Percentiles rank a stretch among this genome's conserved stretches.
Conservation (phyloP, 2,797 vertebrate species). For the Crenuchus spilurus region DNA sequence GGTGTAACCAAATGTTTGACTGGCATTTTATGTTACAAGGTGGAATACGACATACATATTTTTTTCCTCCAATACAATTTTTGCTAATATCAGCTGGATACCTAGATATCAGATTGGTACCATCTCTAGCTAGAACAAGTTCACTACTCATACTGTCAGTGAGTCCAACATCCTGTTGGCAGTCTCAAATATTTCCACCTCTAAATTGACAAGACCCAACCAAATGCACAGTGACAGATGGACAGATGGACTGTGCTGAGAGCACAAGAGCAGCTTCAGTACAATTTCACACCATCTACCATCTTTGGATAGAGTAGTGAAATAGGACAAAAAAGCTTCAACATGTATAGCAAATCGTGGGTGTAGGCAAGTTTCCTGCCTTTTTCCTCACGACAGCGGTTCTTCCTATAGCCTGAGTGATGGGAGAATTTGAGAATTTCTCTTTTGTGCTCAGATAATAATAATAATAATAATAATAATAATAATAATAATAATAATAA, state of each 20-base stretch:
- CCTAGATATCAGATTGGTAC: no score
- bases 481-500: no score
- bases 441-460: neutral
- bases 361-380: neutral
- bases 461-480: no score
- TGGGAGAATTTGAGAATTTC: slow-evolving; percentile 8
- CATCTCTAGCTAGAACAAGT: no score
- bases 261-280: neutral
- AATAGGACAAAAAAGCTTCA: neutral
- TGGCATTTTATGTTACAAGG: no score
- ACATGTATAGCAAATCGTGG: neutral
- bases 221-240: neutral
- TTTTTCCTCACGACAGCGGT: neutral
- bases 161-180: neutral
- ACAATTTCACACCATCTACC: neutral
- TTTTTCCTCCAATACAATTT: no score
- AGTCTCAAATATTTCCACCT: no score
- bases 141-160: neutral
- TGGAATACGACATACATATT: no score
- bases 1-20: no score
- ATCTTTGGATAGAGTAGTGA: neutral
- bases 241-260: neutral
- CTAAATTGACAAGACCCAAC: neutral
- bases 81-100: no score
- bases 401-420: neutral